These are phyloP conservation scores for Callionymus lyra DNA, from an alignment of 2,113 vertebrate genomes.

Conservation along the genomic window DNA sequence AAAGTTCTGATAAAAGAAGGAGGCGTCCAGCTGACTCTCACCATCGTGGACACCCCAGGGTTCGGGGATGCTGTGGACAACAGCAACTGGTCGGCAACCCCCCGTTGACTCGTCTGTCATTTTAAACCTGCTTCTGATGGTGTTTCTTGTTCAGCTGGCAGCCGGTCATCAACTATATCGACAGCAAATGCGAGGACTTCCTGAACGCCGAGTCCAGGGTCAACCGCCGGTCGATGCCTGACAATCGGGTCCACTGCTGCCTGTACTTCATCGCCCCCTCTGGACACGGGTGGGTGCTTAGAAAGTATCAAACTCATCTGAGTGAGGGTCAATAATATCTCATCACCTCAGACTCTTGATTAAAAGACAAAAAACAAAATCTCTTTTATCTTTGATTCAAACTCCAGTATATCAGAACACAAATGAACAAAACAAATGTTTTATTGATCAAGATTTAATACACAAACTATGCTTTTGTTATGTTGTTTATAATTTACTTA, in stretches of 20 bases:
- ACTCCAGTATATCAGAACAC: too few species aligned
- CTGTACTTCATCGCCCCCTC: constrained; percentile 69
- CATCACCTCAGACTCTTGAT: too few species aligned
- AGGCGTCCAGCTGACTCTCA: constrained; percentile 72
- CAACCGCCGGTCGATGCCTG: constrained; percentile 65
- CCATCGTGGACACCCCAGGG: constrained; percentile 73
- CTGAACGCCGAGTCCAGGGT: constrained; percentile 68
- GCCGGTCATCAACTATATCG: constrained; percentile 66
- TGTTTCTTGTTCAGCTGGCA: constrained; percentile 56
- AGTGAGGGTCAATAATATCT: too few species aligned
- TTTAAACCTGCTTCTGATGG: neutral
- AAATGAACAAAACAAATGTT: too few species aligned
- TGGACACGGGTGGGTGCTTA: constrained; percentile 60
- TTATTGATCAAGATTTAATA: too few species aligned
- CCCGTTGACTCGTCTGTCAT: neutral
- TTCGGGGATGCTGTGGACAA: constrained; percentile 75
- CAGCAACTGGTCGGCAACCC: constrained; percentile 67
- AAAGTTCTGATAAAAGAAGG: constrained; percentile 74
- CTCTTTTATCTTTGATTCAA: too few species aligned
- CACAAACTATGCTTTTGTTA: too few species aligned
- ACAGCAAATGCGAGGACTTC: constrained; percentile 71
- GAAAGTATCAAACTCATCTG: too few species aligned
- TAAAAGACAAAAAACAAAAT: too few species aligned
- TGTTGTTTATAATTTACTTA: too few species aligned
- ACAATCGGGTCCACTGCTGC: constrained; percentile 71